These are phyloP conservation scores for Poeciliopsis turneri DNA, from an alignment of 2,797 vertebrate species.

Conservation along the genomic window DNA sequence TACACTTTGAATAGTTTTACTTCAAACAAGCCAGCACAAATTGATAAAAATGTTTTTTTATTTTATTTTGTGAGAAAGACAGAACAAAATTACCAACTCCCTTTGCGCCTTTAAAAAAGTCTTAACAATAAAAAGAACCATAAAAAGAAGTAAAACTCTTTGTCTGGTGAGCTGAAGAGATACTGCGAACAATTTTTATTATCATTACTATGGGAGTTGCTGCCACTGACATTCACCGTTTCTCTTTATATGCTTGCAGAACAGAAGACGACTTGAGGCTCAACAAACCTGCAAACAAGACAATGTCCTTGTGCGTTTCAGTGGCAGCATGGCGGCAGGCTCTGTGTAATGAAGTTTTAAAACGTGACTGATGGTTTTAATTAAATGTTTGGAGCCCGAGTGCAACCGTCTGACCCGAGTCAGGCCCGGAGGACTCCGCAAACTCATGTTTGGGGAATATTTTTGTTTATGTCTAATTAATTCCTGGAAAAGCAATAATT, in stretches of 20 bases:
- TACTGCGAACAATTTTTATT: not conserved
- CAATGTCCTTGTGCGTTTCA: not conserved
- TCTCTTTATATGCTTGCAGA: not conserved
- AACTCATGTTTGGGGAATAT: not conserved
- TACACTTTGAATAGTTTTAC: not conserved
- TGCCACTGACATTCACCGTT: not conserved
- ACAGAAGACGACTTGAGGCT: not conserved
- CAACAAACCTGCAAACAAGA: not conserved
- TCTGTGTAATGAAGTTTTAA: conserved; percentile 30
- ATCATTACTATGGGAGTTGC: not conserved
- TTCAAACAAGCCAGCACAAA: not conserved
- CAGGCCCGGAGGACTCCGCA: conserved; percentile 34
- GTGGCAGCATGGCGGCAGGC: not conserved
- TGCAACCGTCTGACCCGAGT: conserved; percentile 35
- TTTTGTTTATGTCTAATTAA: conserved; percentile 7
- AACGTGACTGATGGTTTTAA: conserved; percentile 61
- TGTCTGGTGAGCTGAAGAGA: not conserved
- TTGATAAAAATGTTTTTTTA: not conserved
- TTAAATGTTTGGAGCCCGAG: conserved; percentile 41
- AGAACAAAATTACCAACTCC: not conserved
- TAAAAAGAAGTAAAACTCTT: not conserved
- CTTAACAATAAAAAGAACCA: not conserved
- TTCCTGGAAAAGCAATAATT: not conserved
- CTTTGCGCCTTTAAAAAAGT: not conserved
- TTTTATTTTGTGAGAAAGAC: not conserved